Evolutionary conservation across 2,797 vertebrate genomes (phyloP).

Genomic region (Aplochiton taeniatus): DNA sequence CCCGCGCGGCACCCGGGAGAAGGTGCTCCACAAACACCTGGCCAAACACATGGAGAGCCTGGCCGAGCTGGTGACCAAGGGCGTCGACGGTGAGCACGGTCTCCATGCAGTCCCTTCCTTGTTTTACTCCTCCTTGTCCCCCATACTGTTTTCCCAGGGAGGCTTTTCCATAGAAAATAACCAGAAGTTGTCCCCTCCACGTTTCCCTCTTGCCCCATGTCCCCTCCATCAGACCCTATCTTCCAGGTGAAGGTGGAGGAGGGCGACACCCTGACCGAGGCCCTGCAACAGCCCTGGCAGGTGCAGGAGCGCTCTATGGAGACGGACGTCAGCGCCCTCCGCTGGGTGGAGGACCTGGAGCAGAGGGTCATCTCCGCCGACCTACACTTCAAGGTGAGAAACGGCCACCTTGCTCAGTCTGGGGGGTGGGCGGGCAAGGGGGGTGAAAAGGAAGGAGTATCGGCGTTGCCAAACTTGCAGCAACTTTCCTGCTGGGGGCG

Average conservation of each 20-base stretch:
- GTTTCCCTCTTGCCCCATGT: neutral
- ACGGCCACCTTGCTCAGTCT: neutral
- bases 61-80: constrained; percentile 82
- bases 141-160: no score
- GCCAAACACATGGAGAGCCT: constrained; percentile 92
- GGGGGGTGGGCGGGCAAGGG: neutral
- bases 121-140: neutral
- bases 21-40: constrained; percentile 91
- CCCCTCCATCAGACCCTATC: constrained; percentile 77
- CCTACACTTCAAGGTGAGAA: constrained; percentile 87
- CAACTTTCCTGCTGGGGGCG: constrained; percentile 14
- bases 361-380: constrained; percentile 87
- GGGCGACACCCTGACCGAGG: constrained; percentile 67
- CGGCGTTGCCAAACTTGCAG: constrained; percentile 6
- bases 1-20: constrained; percentile 89
- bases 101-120: neutral
- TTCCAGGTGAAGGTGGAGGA: constrained; percentile 77
- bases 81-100: constrained; percentile 74
- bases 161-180: no score
- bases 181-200: neutral
- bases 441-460: neutral
- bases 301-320: constrained; percentile 83
- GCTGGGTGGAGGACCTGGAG: constrained; percentile 94
- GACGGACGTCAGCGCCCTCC: constrained; percentile 82
- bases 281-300: constrained; percentile 80